Conservation (phyloP, 2,888 invertebrate species). For the Napeogenes sylphis region DNA sequence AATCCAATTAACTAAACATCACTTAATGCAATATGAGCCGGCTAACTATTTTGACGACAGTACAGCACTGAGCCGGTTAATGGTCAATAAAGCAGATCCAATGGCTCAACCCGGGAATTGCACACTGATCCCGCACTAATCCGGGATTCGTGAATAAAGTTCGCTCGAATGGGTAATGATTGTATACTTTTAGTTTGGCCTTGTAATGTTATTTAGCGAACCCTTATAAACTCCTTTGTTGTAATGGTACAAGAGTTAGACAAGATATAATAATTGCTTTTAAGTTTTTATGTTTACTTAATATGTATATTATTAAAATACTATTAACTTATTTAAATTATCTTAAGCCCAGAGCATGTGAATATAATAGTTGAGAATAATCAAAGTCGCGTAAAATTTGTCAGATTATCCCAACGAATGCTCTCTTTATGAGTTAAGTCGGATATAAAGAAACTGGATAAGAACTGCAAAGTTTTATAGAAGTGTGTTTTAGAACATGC, state of each 20-base stretch:
- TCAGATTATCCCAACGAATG: constrained; percentile 58
- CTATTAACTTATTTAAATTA: constrained; percentile 14
- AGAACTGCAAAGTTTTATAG: constrained; percentile 8
- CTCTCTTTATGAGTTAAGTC: constrained; percentile 49
- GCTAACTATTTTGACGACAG: constrained; percentile 29
- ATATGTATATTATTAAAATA: neutral
- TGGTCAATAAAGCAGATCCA: constrained; percentile 38
- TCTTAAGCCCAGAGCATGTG: constrained; percentile 24
- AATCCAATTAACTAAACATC: constrained; percentile 22
- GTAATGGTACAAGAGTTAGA: neutral
- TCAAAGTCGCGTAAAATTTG: constrained; percentile 65
- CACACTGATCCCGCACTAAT: constrained; percentile 29
- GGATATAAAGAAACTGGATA: constrained; percentile 39
- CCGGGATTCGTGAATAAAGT: constrained; percentile 22
- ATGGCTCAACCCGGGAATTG: constrained; percentile 30
- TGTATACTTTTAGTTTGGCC: constrained; percentile 23
- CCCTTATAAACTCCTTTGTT: neutral
- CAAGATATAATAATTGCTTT: neutral
- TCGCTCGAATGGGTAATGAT: constrained; percentile 21
- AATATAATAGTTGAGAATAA: constrained; percentile 43
- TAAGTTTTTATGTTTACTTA: neutral
- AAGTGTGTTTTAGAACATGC: neutral
- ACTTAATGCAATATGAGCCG: constrained; percentile 26
- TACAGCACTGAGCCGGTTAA: constrained; percentile 28
- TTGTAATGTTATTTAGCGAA: constrained; percentile 7